These are phyloP conservation scores for Pedionomus torquatus DNA, from an alignment of 2,113 vertebrate species.

Conservation along the genomic window DNA sequence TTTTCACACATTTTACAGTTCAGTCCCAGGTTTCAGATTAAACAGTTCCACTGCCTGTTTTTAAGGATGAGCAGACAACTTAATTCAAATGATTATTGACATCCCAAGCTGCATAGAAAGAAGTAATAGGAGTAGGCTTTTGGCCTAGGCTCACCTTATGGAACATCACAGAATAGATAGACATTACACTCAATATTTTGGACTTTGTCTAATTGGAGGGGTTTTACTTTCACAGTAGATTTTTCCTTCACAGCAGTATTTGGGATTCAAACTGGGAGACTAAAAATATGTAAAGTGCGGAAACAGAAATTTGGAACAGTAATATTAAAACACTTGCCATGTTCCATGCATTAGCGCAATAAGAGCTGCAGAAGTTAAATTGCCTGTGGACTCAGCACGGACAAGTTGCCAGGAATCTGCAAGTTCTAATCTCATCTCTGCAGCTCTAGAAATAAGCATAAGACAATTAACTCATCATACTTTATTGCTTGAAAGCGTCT, in stretches of 20 bases:
- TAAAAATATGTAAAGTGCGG: background rate
- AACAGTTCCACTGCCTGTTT: slow-evolving; percentile 41
- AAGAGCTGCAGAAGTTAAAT: slow-evolving; percentile 1
- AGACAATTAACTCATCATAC: slow-evolving; percentile 68
- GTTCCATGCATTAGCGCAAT: background rate
- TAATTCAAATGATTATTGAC: slow-evolving; percentile 41
- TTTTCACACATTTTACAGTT: background rate
- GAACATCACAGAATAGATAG: background rate
- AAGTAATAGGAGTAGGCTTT: background rate
- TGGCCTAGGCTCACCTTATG: background rate
- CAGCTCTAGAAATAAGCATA: slow-evolving; percentile 68
- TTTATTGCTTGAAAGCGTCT: slow-evolving; percentile 72
- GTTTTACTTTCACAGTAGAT: slow-evolving; percentile 38
- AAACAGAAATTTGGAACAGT: slow-evolving; percentile 6
- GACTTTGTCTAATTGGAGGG: slow-evolving; percentile 56
- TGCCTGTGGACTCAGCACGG: background rate
- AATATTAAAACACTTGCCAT: background rate
- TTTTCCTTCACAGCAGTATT: slow-evolving; percentile 55
- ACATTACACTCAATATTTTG: slow-evolving; percentile 41
- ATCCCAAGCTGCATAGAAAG: background rate
- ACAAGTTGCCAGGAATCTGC: slow-evolving; percentile 44
- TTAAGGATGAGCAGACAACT: slow-evolving; percentile 44
- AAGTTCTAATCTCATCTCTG: slow-evolving; percentile 60
- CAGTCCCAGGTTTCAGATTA: background rate
- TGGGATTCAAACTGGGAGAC: slow-evolving; percentile 47